Evolutionary conservation across 1,140 invertebrate genomes (phyloP).

Genomic region (Lineus longissimus): DNA sequence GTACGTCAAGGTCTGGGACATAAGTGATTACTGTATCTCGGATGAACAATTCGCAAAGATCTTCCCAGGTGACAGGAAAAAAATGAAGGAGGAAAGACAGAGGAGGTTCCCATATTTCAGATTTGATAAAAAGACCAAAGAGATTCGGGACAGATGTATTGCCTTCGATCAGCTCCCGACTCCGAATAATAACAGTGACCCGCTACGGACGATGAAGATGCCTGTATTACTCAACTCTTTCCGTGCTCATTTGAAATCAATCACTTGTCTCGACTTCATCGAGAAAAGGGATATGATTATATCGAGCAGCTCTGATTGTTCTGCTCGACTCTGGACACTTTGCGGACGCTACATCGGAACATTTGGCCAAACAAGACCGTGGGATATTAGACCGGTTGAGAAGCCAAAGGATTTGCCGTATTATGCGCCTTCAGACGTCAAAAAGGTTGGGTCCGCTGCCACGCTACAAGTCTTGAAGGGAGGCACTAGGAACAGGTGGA

Average conservation of each 20-base stretch:
- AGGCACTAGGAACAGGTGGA: constrained; percentile 6
- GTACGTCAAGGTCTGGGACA: constrained; percentile 46
- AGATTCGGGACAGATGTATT: not conserved
- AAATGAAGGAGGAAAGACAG: constrained; percentile 12
- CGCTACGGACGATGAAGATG: constrained; percentile 35
- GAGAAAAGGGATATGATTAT: constrained; percentile 50
- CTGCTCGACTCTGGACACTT: constrained; percentile 66
- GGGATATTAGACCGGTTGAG: not conserved
- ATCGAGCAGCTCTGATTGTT: constrained; percentile 66
- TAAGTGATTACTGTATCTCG: constrained; percentile 39
- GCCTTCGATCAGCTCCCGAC: constrained; percentile 13
- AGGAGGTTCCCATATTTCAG: constrained; percentile 11
- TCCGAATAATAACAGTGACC: constrained; percentile 28
- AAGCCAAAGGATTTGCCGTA: not conserved
- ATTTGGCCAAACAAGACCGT: constrained; percentile 53
- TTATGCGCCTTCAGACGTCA: constrained; percentile 8
- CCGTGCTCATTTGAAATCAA: constrained; percentile 60
- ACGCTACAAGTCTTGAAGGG: constrained; percentile 11
- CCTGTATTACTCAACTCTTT: constrained; percentile 66
- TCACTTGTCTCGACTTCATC: constrained; percentile 62
- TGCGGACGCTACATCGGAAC: constrained; percentile 67
- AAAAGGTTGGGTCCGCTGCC: constrained; percentile 6
- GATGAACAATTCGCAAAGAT: constrained; percentile 18
- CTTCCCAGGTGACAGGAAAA: constrained; percentile 7
- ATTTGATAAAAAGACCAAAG: not conserved